These are phyloP conservation scores for Fopius arisanus DNA, from an alignment of 1,140 invertebrate species.

Conservation along the genomic window DNA sequence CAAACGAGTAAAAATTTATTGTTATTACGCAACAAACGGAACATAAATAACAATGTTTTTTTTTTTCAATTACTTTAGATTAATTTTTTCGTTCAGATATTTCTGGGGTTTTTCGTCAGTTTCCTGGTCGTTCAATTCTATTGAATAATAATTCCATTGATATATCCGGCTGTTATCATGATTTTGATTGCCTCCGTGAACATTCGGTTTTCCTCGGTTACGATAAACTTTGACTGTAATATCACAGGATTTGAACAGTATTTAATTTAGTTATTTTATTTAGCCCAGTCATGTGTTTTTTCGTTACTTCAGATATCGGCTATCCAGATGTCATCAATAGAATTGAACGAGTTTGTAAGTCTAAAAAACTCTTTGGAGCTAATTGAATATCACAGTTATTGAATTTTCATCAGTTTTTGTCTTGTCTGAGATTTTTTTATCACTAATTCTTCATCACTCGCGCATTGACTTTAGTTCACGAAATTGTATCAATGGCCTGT, in stretches of 20 bases:
- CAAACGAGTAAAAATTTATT: background rate
- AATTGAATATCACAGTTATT: slow-evolving; percentile 65
- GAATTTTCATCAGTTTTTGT: slow-evolving; percentile 37
- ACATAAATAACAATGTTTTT: slow-evolving; percentile 72
- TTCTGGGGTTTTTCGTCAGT: background rate
- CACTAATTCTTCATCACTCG: background rate
- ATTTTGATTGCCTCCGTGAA: background rate
- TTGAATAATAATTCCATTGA: slow-evolving; percentile 92
- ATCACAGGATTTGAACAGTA: slow-evolving; percentile 62
- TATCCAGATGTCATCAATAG: slow-evolving; percentile 63
- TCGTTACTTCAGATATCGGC: slow-evolving; percentile 62
- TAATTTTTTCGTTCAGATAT: background rate
- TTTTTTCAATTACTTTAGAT: slow-evolving; percentile 67
- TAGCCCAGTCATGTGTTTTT: slow-evolving; percentile 37
- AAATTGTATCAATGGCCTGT: too few relatives aligned
- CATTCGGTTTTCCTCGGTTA: slow-evolving; percentile 53
- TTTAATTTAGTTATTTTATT: slow-evolving; percentile 59
- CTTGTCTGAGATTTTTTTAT: slow-evolving; percentile 14
- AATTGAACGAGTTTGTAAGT: slow-evolving; percentile 64
- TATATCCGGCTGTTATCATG: background rate
- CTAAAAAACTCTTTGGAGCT: slow-evolving; percentile 64
- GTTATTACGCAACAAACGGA: slow-evolving; percentile 21
- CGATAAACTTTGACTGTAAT: slow-evolving; percentile 63
- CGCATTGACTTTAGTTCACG: background rate
- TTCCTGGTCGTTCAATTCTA: slow-evolving; percentile 84